Evolutionary conservation across 37 sponge, comb jelly and placozoan species (phyloP), one percentile per base, ranked within the genome.

Genomic region (Mnemiopsis leidyi): DNA sequence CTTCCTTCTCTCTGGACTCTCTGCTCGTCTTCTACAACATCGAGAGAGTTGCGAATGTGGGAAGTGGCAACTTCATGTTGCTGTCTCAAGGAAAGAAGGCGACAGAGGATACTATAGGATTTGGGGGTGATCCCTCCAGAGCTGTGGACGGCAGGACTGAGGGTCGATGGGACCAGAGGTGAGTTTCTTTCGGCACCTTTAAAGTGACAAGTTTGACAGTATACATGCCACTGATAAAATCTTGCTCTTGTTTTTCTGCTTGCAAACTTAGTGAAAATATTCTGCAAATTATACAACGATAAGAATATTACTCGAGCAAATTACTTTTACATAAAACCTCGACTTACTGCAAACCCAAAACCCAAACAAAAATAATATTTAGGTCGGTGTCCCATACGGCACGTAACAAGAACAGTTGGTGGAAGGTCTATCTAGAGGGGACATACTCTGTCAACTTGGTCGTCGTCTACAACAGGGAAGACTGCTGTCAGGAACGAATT

Each of bases 61-160:
- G 61, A 48, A 71, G 21, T 23, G 75, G 75, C 5, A 71, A 71
- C 30, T n/a, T 71, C n/a, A 71, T 29, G 75, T 18, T 71, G 75
- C 75, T 71, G 30, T 71, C 90, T 40, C 25, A 38, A 33, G 90
- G 90, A 85, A 85, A 40, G 61, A 18, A 0, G 28, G 61, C 61
- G 0, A 18, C 61, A 28, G 38, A 85, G 48, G 33, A 35, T 37
- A 40, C 29, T 3, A 39, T 18, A 18, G 28, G 32, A 7, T 33
- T 9, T 16, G 48, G 90, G 23, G 90, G 90, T 23, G 25, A 28
- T 2, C 29, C 90, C 39, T 20, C 39, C 48, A 9, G 39, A 0
- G 90, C 61, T 5, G 90, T 85, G 39, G 90, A 85, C 48, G 90
- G 90, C 3, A 2, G 16, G 0, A 85, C 90, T 20, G 35, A 85